These are phyloP conservation scores for Pelmatolapia mariae DNA, from an alignment of 2,113 vertebrate species.

Conservation along the genomic window DNA sequence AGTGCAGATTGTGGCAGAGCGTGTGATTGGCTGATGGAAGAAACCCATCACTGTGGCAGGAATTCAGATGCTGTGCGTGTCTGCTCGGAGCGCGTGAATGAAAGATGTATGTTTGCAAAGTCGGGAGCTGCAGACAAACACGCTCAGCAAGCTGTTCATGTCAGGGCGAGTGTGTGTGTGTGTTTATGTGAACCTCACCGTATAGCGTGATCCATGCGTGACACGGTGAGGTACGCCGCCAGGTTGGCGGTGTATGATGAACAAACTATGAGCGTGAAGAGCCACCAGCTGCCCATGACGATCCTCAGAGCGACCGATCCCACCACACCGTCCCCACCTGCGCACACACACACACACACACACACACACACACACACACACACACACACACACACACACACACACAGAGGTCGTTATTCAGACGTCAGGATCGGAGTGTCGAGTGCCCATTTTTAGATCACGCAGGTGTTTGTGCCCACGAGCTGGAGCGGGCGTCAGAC, in stretches of 20 bases:
- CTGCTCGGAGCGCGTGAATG: neutral
- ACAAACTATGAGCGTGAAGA: slow-evolving; percentile 96
- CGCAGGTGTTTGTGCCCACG: neutral
- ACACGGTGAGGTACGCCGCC: slow-evolving; percentile 92
- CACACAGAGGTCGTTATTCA: neutral
- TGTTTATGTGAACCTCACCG: slow-evolving; percentile 7
- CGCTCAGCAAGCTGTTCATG: neutral
- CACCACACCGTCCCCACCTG: slow-evolving; percentile 82
- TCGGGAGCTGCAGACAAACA: neutral
- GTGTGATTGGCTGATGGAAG: neutral
- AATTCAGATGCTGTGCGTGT: neutral
- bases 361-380: neutral
- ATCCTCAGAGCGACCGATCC: slow-evolving; percentile 91
- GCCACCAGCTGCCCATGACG: slow-evolving; percentile 99
- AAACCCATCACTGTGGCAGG: neutral
- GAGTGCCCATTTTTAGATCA: neutral
- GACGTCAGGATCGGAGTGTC: neutral
- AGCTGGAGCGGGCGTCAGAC: neutral
- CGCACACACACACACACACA: neutral
- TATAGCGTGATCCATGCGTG: slow-evolving; percentile 65
- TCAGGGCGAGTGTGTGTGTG: neutral
- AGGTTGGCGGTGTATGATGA: slow-evolving; percentile 97
- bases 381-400: neutral
- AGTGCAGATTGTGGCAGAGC: neutral
- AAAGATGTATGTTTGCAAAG: neutral